Evolutionary conservation across 64 coral and sea anemone species (phyloP).

Genomic region (Stichodactyla helianthus): DNA sequence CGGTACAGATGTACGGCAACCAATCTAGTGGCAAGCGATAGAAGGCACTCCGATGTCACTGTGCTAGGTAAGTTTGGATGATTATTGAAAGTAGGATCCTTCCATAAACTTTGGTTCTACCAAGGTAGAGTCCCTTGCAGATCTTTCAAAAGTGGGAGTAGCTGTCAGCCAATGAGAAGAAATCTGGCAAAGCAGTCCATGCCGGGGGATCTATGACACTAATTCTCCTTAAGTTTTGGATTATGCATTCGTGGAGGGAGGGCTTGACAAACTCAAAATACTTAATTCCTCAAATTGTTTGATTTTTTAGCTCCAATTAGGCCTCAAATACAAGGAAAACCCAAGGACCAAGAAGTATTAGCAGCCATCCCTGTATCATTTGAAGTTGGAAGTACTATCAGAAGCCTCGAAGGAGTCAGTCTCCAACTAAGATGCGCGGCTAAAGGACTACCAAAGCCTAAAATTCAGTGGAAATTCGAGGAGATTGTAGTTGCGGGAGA

Average conservation of each 20-base stretch:
- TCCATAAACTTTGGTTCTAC: too few relatives aligned
- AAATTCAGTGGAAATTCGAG: conserved; percentile 37
- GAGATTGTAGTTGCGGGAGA: conserved; percentile 5
- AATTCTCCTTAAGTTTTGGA: too few relatives aligned
- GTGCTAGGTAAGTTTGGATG: conserved; percentile 52
- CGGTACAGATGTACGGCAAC: conserved; percentile 50
- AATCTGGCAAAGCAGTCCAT: too few relatives aligned
- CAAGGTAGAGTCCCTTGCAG: too few relatives aligned
- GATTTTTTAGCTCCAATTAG: conserved; percentile 25
- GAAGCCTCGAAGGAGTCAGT: conserved; percentile 35
- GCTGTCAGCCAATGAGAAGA: too few relatives aligned
- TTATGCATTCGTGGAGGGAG: too few relatives aligned
- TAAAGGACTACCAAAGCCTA: conserved; percentile 43
- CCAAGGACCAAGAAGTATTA: conserved; percentile 14
- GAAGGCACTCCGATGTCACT: conserved; percentile 40
- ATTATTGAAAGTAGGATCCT: too few relatives aligned
- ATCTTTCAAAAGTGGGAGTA: too few relatives aligned
- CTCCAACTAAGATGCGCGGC: conserved; percentile 37
- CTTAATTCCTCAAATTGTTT: too few relatives aligned
- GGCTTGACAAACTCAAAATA: too few relatives aligned
- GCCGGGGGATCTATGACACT: too few relatives aligned
- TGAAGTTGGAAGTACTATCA: conserved; percentile 36
- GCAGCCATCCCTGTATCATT: conserved; percentile 6
- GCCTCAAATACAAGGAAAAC: conserved; percentile 48
- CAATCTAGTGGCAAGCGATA: conserved; percentile 45